A percentile compares a stretch with the other conserved stretches of the same genome.
These are phyloP conservation scores for Labroides dimidiatus DNA, from an alignment of 2,797 vertebrate genomes.

Conservation along the genomic window DNA sequence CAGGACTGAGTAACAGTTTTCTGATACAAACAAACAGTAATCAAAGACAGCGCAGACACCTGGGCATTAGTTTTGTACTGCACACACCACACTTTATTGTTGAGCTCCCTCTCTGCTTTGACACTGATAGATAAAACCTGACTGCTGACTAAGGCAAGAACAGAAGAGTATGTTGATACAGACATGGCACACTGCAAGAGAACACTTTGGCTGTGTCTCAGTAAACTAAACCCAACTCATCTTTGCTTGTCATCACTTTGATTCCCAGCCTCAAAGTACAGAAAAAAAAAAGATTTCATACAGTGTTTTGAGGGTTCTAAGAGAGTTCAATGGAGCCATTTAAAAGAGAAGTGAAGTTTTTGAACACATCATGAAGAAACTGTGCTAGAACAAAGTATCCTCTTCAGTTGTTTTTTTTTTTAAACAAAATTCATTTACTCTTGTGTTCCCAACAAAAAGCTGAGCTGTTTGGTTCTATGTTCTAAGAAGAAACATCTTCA, in stretches of 20 bases:
- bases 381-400: too few species aligned
- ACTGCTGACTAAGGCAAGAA: constrained; percentile 52
- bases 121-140: constrained; percentile 50
- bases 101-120: constrained; percentile 30
- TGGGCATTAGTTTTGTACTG: constrained; percentile 6
- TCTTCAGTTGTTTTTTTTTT: too few species aligned
- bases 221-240: constrained; percentile 6
- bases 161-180: constrained; percentile 41
- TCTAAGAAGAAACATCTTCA: too few species aligned
- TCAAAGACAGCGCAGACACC: constrained; percentile 32
- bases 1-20: neutral
- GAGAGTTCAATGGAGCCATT: constrained; percentile 7
- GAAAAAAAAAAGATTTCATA: neutral
- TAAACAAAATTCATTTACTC: too few species aligned
- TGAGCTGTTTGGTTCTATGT: neutral
- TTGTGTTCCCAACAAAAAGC: too few species aligned
- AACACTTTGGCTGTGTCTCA: constrained; percentile 35
- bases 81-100: constrained; percentile 60
- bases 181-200: constrained; percentile 18
- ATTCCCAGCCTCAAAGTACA: constrained; percentile 12
- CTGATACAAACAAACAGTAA: neutral
- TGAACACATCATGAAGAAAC: constrained; percentile 7
- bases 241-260: constrained; percentile 2
- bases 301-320: neutral
- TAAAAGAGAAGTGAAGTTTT: constrained; percentile 20